Evolutionary conservation across 2,888 invertebrate genomes (phyloP), one percentile per base, ranked within the genome.

Genomic region (Chesias legatella): DNA sequence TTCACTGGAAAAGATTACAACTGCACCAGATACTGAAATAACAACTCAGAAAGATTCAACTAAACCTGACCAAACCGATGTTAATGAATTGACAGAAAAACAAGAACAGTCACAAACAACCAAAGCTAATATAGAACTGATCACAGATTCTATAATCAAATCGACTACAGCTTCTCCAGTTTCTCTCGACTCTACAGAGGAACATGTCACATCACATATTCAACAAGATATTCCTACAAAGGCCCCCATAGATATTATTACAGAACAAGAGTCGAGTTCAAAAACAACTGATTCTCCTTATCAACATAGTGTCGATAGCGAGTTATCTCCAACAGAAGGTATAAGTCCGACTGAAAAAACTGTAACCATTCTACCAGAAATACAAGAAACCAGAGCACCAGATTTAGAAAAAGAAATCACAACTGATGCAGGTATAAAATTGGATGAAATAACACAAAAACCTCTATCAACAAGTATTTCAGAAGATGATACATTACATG

Each of bases 31-130:
- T 27, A 39, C 21, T 33, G 42, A 48, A 17, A 7, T 28, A 8
- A 45, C 38, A 20, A 52, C 40, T 5, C 21, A 28, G 6, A 27
- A 44, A 6, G 7, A 28, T 32, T 31, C 21, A 22, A 47, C 41
- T 13, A 26, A 41, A 37, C 23, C 35, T 10, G 37, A 34, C 9
- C 6, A 24, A 44, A 22, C 22, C 2, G 10, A 4, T 30, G 6
- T n/a, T 4, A 27, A 32, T 11, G 46, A 46, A 13, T 38, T 35
- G 23, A 41, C 37, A 29, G 8, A 4, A 25, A n/a, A 27, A 4
- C 9, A 25, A 10, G 37, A 36, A 10, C 10, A 38, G 17, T 23
- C 41, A 25, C 27, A 33, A 37, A 10, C 37, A 32, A 30, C 43
- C 28, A n/a, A 32, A 4, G 9, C 13, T 5, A 17, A 2, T 3